Evolutionary conservation across 2,797 vertebrate genomes (phyloP).

Genomic region (Nasua narica): DNA sequence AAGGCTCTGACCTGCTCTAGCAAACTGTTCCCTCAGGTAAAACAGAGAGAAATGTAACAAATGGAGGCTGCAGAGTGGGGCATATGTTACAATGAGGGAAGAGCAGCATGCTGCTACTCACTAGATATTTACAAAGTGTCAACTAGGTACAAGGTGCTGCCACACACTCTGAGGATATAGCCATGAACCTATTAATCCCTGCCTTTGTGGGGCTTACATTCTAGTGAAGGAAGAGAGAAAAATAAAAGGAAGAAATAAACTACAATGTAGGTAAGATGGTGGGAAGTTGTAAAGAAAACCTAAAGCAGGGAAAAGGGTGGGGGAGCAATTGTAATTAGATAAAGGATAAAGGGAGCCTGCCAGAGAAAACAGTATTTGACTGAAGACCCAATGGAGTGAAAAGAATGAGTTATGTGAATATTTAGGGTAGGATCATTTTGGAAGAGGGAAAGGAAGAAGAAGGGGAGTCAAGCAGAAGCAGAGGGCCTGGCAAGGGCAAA

Average conservation of each 20-base stretch:
- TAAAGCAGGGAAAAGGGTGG: background rate
- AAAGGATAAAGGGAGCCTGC: background rate
- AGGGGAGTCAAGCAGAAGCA: background rate
- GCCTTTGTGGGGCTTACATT: background rate
- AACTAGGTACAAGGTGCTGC: background rate
- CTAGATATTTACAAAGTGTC: background rate
- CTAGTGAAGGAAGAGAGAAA: background rate
- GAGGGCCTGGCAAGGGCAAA: background rate
- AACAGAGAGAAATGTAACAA: background rate
- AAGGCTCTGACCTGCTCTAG: background rate
- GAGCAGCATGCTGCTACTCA: accelerated
- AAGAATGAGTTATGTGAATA: background rate
- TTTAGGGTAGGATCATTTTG: background rate
- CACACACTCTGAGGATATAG: background rate
- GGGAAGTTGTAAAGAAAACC: background rate
- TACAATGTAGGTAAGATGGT: background rate
- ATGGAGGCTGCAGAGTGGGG: background rate
- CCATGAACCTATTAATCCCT: background rate
- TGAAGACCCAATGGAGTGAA: background rate
- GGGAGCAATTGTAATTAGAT: background rate
- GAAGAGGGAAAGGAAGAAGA: background rate
- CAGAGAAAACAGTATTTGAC: background rate
- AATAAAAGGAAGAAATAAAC: background rate
- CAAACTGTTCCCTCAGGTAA: background rate
- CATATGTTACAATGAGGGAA: background rate